These are phyloP conservation scores for Fulmarus glacialis DNA, from an alignment of 2,113 vertebrate species.

Conservation along the genomic window DNA sequence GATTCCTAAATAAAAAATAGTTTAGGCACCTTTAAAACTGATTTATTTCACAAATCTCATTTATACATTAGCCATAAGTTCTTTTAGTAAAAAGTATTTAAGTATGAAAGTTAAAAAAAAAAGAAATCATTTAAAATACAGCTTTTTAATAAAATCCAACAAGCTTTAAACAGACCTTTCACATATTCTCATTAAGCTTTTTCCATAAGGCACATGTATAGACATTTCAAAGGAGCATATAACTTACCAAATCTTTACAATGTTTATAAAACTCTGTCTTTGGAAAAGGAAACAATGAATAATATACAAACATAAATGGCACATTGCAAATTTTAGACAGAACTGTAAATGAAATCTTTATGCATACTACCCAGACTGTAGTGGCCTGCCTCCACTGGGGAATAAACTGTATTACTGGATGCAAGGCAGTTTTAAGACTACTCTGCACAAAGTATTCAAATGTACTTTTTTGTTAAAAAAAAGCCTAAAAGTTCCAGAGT, in stretches of 20 bases:
- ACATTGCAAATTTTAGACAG: background rate
- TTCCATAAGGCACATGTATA: background rate
- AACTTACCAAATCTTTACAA: conserved; percentile 35
- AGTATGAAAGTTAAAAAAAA: conserved; percentile 49
- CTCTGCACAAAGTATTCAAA: background rate
- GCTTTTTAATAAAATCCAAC: conserved; percentile 30
- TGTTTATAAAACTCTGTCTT: conserved; percentile 31
- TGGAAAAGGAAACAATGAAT: conserved; percentile 26
- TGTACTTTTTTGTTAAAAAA: background rate
- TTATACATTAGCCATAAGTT: conserved; percentile 63
- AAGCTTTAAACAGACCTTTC: background rate
- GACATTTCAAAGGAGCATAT: conserved; percentile 27
- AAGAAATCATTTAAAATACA: conserved; percentile 15
- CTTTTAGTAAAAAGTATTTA: conserved; percentile 53
- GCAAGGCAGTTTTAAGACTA: background rate
- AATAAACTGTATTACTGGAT: background rate
- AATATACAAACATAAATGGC: background rate
- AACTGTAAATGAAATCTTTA: background rate
- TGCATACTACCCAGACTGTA: background rate
- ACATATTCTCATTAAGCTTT: background rate
- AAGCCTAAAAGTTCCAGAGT: background rate
- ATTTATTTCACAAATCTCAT: conserved; percentile 68
- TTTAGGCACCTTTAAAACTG: conserved; percentile 6
- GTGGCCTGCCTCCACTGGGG: background rate
- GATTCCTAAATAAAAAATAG: background rate